Evolutionary conservation across 2,888 invertebrate species (phyloP), one percentile per base, ranked within the genome.

Genomic region (Lomographa bimaculata): DNA sequence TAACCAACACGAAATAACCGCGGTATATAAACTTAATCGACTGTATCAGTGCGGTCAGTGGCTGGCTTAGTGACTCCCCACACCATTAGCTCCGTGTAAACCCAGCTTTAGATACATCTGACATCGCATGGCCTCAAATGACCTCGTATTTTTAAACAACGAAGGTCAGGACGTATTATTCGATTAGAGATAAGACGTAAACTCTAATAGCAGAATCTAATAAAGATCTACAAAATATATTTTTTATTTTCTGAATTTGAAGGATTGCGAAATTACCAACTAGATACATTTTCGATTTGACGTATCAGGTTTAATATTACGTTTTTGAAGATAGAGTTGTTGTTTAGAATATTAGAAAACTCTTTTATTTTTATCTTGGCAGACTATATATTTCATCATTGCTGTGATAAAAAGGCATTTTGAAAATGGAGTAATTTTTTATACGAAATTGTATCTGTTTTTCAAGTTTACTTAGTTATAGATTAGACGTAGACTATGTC

Each of bases 161-260:
- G 11, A 29, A 40, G 36, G 33, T 40, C 40, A 41, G 36, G 41
- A 26, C 23, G 18, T 33, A 27, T 45, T 32, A 36, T 39, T 42
- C 32, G 44, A 42, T 42, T 45, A 29, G 11, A 39, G 45, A 42
- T 33, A 45, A 42, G 27, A 48, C 30, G 38, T 38, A 37, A 37
- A 42, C 34, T 44, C 17, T 34, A 35, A 39, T 42, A 10, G 19
- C 12, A 19, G 18, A 23, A 38, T 42, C 21, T 35, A 41, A 48
- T 44, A 30, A 35, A 38, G 12, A 35, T 44, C 30, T 23, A 25
- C 24, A 26, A 32, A 35, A 39, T 40, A 29, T 24, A 14, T 34
- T 7, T 34, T 34, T 34, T 34, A 8, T 29, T 19, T n/a, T 34
- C 24, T 29, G 23, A 24, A 12, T 16, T 14, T 35, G 41, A 35